A percentile compares a stretch with the other conserved stretches of the same genome.
Evolutionary conservation across 2,888 invertebrate species (phyloP).

Genomic region (Dioctria linearis): DNA sequence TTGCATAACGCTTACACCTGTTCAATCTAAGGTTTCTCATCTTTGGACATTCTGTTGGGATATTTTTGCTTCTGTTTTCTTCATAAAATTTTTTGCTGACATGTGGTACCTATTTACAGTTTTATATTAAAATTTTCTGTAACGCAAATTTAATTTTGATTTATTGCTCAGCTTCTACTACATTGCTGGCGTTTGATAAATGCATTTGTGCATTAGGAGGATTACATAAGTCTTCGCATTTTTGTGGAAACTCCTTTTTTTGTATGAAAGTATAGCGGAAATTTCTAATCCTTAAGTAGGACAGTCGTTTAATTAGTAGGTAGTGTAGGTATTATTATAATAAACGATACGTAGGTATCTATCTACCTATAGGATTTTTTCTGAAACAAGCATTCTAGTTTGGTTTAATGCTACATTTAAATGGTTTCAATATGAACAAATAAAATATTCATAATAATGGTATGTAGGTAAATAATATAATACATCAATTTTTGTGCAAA

Average conservation of each 20-base stretch:
- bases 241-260: slow-evolving; percentile 15
- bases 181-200: slow-evolving; percentile 18
- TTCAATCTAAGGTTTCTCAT: slow-evolving; percentile 23
- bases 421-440: too few relatives aligned
- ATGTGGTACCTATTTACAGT: background rate
- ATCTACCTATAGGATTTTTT: too few relatives aligned
- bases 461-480: too few relatives aligned
- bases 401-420: too few relatives aligned
- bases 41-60: slow-evolving; percentile 22
- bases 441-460: too few relatives aligned
- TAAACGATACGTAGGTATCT: too few relatives aligned
- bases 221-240: slow-evolving; percentile 12
- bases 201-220: slow-evolving; percentile 25
- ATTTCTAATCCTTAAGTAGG: too few relatives aligned
- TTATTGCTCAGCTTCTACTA: slow-evolving; percentile 19
- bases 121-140: slow-evolving; percentile 44
- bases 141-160: slow-evolving; percentile 49
- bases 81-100: background rate
- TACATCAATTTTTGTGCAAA: too few relatives aligned
- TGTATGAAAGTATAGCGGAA: too few relatives aligned
- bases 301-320: too few relatives aligned
- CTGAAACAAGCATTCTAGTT: too few relatives aligned
- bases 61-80: background rate
- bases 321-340: too few relatives aligned
- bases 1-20: slow-evolving; percentile 34